phyloP scores from a whole-genome alignment of 2,113 vertebrate species.

The Heptranchias perlo region DNA sequence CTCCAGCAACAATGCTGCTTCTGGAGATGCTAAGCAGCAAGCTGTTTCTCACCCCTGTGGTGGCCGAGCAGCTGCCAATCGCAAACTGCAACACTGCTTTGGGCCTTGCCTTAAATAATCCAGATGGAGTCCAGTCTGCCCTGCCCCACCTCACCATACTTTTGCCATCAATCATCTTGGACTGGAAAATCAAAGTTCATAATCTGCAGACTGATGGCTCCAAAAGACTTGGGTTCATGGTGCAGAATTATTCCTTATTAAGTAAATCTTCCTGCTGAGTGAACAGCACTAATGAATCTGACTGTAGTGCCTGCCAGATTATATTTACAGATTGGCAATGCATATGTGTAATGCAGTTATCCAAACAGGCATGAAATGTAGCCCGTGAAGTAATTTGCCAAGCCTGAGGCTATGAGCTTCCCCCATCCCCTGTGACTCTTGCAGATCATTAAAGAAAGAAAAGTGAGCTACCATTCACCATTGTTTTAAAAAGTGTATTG shows the following conservation, averaged over 20 bases:
- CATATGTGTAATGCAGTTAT: neutral
- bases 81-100: neutral
- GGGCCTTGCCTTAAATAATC: neutral
- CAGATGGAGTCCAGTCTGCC: neutral
- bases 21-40: neutral
- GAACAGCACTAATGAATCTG: conserved; percentile 1
- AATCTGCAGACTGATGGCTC: neutral
- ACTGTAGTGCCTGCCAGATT: neutral
- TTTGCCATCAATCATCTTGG: neutral
- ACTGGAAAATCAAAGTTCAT: neutral
- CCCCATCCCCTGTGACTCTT: neutral
- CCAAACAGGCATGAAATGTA: neutral
- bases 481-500: neutral
- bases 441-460: neutral
- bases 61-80: neutral
- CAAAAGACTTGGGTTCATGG: neutral
- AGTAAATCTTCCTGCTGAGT: neutral
- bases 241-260: neutral
- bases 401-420: neutral
- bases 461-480: neutral
- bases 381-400: neutral
- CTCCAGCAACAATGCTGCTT: neutral
- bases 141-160: neutral
- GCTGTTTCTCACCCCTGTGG: neutral
- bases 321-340: neutral